Conservation (phyloP, 2,888 invertebrate species). For the Mythimna impura region DNA sequence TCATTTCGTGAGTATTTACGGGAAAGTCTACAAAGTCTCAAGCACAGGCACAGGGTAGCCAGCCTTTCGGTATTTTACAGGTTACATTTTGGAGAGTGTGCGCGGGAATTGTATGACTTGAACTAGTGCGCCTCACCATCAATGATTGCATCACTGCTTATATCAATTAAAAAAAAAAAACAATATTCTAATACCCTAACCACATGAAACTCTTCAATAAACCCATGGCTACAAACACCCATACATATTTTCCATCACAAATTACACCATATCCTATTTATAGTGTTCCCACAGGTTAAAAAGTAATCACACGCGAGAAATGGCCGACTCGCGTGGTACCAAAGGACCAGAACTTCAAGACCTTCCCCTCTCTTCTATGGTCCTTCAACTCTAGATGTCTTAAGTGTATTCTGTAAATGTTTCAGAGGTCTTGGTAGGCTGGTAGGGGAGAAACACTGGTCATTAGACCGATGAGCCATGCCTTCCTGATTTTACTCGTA, state of each 20-base stretch:
- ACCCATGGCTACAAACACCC: constrained; percentile 33
- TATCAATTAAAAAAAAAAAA: too few species aligned
- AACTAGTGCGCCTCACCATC: too few species aligned
- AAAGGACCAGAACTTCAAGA: constrained; percentile 64
- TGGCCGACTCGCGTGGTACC: constrained; percentile 74
- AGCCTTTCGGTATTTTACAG: too few species aligned
- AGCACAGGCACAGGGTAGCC: too few species aligned
- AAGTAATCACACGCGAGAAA: constrained; percentile 80
- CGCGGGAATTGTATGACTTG: too few species aligned
- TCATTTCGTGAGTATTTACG: background rate
- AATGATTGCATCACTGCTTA: too few species aligned
- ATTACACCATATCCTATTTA: constrained; percentile 72
- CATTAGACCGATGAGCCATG: constrained; percentile 85
- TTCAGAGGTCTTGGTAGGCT: constrained; percentile 58
- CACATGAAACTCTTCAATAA: constrained; percentile 15
- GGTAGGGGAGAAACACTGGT: constrained; percentile 71
- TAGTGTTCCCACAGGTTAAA: constrained; percentile 81
- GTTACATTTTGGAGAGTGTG: too few species aligned
- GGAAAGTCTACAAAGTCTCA: too few species aligned
- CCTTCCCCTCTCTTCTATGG: constrained; percentile 49
- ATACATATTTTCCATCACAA: constrained; percentile 64
- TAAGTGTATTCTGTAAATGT: constrained; percentile 10
- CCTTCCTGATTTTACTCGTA: constrained; percentile 81
- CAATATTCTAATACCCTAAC: constrained; percentile 12
- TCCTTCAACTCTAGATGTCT: constrained; percentile 13